Conservation (phyloP, 2,797 vertebrate species). For the Peromyscus aztecus region DNA sequence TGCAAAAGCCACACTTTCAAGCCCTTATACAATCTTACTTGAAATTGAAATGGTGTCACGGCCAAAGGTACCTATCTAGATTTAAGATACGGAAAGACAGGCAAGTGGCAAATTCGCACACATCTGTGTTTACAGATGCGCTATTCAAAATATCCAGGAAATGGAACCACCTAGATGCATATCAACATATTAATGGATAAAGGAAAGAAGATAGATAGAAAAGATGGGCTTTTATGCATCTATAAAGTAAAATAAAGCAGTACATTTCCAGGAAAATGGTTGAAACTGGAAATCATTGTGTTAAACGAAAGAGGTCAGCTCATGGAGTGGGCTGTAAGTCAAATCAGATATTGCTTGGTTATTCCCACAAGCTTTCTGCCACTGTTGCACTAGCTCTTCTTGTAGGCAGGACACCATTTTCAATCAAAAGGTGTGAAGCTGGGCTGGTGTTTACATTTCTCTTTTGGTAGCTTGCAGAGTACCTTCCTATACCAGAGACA, state of each 20-base stretch:
- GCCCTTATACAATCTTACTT: background rate
- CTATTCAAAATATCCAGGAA: background rate
- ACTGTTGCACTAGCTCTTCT: background rate
- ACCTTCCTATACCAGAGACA: background rate
- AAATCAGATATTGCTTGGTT: background rate
- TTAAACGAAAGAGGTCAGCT: background rate
- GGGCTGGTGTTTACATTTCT: background rate
- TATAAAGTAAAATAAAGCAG: background rate
- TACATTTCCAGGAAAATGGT: background rate
- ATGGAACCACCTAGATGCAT: background rate
- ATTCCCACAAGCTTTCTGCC: background rate
- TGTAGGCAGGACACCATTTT: background rate
- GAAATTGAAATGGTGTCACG: background rate
- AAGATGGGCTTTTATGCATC: background rate
- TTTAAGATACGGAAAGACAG: background rate
- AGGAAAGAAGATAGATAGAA: accelerated
- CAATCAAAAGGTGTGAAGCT: background rate
- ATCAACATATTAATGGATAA: background rate
- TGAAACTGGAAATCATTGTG: background rate
- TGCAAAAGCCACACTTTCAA: background rate
- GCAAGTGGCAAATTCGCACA: background rate
- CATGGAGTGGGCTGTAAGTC: background rate
- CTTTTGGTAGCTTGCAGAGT: background rate
- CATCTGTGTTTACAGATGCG: background rate
- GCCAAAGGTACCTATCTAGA: background rate